Base-by-base conservation (phyloP, 2,797 vertebrate genomes). In the Taenioides sp. region DNA sequence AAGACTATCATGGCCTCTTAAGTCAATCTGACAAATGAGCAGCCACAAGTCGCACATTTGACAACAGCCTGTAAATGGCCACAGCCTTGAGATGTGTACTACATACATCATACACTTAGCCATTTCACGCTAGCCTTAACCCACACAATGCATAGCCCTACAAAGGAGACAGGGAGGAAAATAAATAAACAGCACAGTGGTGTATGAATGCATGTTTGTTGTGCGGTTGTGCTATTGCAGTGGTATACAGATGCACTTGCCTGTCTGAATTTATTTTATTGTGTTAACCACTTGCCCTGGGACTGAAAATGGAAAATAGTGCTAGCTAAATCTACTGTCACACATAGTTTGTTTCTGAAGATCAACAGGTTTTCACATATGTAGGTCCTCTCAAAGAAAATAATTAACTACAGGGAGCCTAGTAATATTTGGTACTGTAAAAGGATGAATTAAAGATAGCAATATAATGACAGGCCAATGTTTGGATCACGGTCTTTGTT, bases 11-110 rank as follows among this genome's bases (percentile, higher is more conserved):
- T 75, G 83, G 71, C 73, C 77, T 85, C 72, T 79, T 83, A 79
- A 87, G 81, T 89, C 79, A 84, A 77, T 84, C 66, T 84, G 86
- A 89, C 80, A 87, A 88, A 87, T 84, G 83, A 90, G 81, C 66
- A 72, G 78, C 70, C 77, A 65, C 16, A 62, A 78, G 81, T 67
- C 55, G 66, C 69, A 74, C 57, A 84, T 82, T 52, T 77, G 72
- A 83, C 76, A 77, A 80, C 65, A 31, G 81, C 79, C 73, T 73
- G 67, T 60, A 65, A 85, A 85, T 7, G 2, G 57, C 12, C 40
- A 54, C 27, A 7, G 67, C 71, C 62, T 79, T 81, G 80, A 74
- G 76, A 79, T 67, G 62, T 73, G 70, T 67, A 73, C 60, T 69
- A 52, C 72, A 82, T 71, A 49, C 67, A 82, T 86, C 69, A 78